Base-by-base conservation (phyloP, 2,797 vertebrate genomes). In the Pangasius mekongensis region DNA sequence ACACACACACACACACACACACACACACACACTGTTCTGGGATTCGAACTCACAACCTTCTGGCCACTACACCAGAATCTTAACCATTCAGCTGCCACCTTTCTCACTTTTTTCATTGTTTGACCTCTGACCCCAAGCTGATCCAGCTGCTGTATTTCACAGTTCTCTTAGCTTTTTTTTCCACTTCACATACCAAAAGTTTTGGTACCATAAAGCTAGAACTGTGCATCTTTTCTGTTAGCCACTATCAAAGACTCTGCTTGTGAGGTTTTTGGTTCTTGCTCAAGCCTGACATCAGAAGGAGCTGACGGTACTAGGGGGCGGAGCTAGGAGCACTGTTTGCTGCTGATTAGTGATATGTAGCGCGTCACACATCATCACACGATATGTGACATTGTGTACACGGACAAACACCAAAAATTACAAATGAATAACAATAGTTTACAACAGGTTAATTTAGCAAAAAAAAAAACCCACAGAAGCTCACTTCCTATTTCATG, bases 1-100 rank as follows among this genome's bases (percentile, higher is more conserved):
- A 52, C 85, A 83, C 80, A 64, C 58, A 11, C 18, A 58, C 58
- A 49, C 85, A 87, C 84, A 30, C 87, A 84, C 43, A 87, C 77
- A 87, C 86, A 84, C 87, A 82, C 73, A 84, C 58, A 83, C 49
- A 22, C 71, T 27, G 27, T 64, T 10, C 64, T 66, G 30, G 64
- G 5, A 67, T 67, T 67, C 13, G 13, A 67, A 33, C 13, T 30
- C 64, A 3, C 14, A 20, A 7, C 11, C 36, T 22, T 13, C 7
- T 56, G 36, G 69, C 69, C 7, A 39, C 36, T 22, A 71, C 3
- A n/a, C 33, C 11, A 54, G n/a, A 80, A 20, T 54, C 11, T 58
- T 58, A 22, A 64, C 36, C 81, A n/a, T 27, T 74, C 24, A 49
- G 5, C 73, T 16, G 27, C 43, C 24, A 76, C 22, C 24, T 13